These are phyloP conservation scores for Stigmatopora argus DNA, from an alignment of 2,113 vertebrate genomes.

Conservation along the genomic window DNA sequence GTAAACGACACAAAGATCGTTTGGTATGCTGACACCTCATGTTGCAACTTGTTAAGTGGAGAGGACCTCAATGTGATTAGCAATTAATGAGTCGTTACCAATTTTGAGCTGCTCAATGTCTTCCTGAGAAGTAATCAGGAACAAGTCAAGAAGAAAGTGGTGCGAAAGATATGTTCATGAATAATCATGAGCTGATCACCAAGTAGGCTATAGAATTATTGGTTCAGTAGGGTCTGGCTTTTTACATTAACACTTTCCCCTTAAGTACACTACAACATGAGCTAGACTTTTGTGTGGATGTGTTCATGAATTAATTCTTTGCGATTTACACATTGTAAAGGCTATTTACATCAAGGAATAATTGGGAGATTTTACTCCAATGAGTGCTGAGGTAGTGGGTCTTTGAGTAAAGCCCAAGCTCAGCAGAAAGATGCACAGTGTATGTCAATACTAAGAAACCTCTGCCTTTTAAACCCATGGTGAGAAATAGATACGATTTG, in stretches of 20 bases:
- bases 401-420: no score
- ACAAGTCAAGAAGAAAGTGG: conserved; percentile 7
- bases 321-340: no score
- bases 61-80: conserved; percentile 4
- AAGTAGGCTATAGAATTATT: neutral
- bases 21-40: neutral
- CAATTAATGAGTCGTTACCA: conserved; percentile 11
- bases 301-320: neutral
- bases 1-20: neutral
- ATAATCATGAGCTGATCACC: conserved; percentile 5
- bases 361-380: no score
- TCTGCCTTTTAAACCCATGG: neutral
- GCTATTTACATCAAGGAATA: no score
- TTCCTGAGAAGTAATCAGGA: conserved; percentile 4
- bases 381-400: no score
- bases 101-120: conserved; percentile 4
- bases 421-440: neutral
- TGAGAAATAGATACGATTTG: neutral
- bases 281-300: neutral
- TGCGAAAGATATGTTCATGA: neutral
- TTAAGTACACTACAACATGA: neutral
- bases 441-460: neutral
- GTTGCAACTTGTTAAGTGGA: neutral
- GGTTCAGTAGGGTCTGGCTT: neutral
- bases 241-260: neutral